Conservation (phyloP, 2,113 vertebrate species). For the Hystrix brachyura region DNA sequence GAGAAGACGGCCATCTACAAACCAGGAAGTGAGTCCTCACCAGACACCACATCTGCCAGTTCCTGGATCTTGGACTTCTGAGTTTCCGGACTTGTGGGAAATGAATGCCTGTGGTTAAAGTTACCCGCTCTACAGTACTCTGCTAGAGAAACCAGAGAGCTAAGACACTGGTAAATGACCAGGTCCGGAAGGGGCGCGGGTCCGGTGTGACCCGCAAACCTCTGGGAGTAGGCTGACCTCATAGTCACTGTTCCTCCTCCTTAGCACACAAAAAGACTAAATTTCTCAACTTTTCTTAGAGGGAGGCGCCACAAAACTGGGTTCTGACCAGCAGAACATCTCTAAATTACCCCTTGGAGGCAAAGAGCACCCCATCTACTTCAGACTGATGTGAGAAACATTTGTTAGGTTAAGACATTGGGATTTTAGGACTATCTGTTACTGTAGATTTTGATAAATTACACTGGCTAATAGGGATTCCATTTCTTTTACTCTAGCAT, state of each 20-base stretch:
- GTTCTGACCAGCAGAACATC: neutral
- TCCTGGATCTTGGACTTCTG: neutral
- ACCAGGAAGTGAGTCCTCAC: neutral
- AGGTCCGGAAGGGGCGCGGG: neutral
- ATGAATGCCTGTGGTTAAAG: neutral
- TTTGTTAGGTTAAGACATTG: neutral
- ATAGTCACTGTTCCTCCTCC: neutral
- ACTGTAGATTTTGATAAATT: constrained; percentile 9
- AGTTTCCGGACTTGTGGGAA: neutral
- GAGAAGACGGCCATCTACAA: neutral
- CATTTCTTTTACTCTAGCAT: constrained; percentile 48
- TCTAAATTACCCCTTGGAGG: neutral
- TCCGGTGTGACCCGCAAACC: neutral
- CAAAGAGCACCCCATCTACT: neutral
- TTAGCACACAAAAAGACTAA: neutral
- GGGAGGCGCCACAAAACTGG: neutral
- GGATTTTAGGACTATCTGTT: constrained; percentile 19
- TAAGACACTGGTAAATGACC: neutral
- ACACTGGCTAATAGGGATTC: constrained; percentile 4
- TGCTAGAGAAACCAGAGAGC: neutral
- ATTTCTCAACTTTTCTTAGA: neutral
- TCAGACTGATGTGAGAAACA: constrained; percentile 6
- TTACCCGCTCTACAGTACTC: neutral
- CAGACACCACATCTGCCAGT: neutral
- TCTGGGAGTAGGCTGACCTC: neutral